Conservation (phyloP, 2,888 invertebrate genomes). For the Cryptus viduatorius region DNA sequence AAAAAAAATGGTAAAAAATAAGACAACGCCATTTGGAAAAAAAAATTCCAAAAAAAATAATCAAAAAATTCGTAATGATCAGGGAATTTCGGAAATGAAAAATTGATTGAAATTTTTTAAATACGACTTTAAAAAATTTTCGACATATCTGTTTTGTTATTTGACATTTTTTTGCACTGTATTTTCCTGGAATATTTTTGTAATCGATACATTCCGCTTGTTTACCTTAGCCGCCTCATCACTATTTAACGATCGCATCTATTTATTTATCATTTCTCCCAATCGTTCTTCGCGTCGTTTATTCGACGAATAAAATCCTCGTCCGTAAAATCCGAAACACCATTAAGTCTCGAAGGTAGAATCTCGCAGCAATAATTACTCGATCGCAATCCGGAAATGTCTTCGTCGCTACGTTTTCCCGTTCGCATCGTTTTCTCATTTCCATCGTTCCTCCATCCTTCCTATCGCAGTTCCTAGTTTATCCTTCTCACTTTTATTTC, state of each 20-base stretch:
- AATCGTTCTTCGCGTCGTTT: not conserved
- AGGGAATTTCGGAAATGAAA: not conserved
- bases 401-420: constrained; percentile 54
- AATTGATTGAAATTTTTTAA: not conserved
- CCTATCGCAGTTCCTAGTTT: constrained; percentile 4
- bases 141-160: not conserved
- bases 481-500: not conserved
- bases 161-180: not conserved
- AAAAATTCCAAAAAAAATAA: too few relatives aligned
- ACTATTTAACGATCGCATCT: not conserved
- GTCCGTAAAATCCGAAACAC: constrained; percentile 30
- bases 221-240: not conserved
- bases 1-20: not conserved
- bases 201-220: not conserved
- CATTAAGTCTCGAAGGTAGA: constrained; percentile 22
- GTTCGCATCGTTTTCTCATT: constrained; percentile 57
- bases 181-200: not conserved
- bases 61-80: too few relatives aligned
- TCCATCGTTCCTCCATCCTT: not conserved
- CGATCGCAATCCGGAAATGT: constrained; percentile 46
- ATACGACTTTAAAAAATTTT: not conserved
- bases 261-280: constrained; percentile 18
- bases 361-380: constrained; percentile 54
- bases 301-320: constrained; percentile 27
- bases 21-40: too few relatives aligned